phyloP scores from a whole-genome alignment of 1,140 invertebrate species.

The Eumaeus atala region DNA sequence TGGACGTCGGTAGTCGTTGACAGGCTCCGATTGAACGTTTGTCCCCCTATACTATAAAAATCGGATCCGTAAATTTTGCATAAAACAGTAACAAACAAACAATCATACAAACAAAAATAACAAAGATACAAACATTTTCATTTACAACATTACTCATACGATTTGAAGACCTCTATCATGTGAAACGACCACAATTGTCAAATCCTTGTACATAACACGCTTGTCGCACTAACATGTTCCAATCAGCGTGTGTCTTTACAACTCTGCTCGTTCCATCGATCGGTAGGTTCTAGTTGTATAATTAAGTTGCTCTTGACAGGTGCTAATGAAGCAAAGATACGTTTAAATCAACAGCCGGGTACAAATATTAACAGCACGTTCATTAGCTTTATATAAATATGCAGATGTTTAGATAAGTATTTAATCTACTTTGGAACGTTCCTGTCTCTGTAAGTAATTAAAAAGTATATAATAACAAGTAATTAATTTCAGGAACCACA shows the following conservation, averaged over 20 bases:
- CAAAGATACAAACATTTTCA: too few relatives aligned
- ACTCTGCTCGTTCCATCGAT: not conserved
- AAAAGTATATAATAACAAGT: too few relatives aligned
- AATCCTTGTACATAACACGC: constrained; percentile 6
- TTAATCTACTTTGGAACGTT: too few relatives aligned
- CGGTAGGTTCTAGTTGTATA: constrained; percentile 12
- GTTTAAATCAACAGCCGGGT: constrained; percentile 13
- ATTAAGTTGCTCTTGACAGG: constrained; percentile 19
- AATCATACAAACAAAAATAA: too few relatives aligned
- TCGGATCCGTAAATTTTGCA: too few relatives aligned
- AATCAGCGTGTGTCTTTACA: constrained; percentile 23
- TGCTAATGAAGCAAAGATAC: constrained; percentile 26
- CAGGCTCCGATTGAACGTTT: too few relatives aligned
- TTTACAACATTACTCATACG: too few relatives aligned
- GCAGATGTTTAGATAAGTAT: constrained; percentile 3
- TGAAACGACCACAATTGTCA: constrained; percentile 13
- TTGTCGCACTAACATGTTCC: constrained; percentile 15
- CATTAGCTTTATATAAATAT: constrained; percentile 6
- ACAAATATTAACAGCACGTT: constrained; percentile 12
- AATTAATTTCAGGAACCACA: too few relatives aligned
- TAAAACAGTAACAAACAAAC: too few relatives aligned
- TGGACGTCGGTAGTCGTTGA: too few relatives aligned
- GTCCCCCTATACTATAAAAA: too few relatives aligned
- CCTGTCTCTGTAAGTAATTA: too few relatives aligned
- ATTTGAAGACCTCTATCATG: constrained; percentile 2